phyloP scores from a whole-genome alignment of 2,797 vertebrate species.

The Neostethus bicornis region DNA sequence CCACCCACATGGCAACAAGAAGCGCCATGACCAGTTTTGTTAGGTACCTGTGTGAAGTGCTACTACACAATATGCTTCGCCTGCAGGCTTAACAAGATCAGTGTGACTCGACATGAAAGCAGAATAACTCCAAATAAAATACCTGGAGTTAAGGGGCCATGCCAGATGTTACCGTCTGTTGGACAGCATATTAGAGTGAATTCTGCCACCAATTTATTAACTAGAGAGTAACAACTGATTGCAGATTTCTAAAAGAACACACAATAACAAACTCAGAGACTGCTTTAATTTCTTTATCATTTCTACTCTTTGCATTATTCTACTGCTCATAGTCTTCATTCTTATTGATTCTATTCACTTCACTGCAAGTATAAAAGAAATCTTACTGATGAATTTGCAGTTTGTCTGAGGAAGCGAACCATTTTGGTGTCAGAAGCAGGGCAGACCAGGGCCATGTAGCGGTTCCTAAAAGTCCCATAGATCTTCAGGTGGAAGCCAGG shows the following conservation, averaged over 20 bases:
- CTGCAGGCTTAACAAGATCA: constrained; percentile 17
- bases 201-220: constrained; percentile 27
- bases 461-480: constrained; percentile 83
- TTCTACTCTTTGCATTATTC: constrained; percentile 8
- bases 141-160: not conserved
- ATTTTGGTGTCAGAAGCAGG: constrained; percentile 80
- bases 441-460: constrained; percentile 82
- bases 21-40: constrained; percentile 29
- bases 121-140: constrained; percentile 5
- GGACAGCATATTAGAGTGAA: constrained; percentile 10
- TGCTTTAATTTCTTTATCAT: constrained; percentile 11
- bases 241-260: constrained; percentile 28
- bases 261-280: not conserved
- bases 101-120: constrained; percentile 26
- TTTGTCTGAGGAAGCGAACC: constrained; percentile 82
- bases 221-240: constrained; percentile 37
- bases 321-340: constrained; percentile 7
- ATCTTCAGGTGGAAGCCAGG: constrained; percentile 85
- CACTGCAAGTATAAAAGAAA: not conserved
- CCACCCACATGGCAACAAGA: constrained; percentile 74
- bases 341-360: not conserved
- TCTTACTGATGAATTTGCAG: constrained; percentile 82
- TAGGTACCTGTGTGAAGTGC: constrained; percentile 40
- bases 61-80: constrained; percentile 6
- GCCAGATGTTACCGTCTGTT: constrained; percentile 3